Conservation (phyloP, 1,140 invertebrate genomes). For the Drosophila carrolli region DNA sequence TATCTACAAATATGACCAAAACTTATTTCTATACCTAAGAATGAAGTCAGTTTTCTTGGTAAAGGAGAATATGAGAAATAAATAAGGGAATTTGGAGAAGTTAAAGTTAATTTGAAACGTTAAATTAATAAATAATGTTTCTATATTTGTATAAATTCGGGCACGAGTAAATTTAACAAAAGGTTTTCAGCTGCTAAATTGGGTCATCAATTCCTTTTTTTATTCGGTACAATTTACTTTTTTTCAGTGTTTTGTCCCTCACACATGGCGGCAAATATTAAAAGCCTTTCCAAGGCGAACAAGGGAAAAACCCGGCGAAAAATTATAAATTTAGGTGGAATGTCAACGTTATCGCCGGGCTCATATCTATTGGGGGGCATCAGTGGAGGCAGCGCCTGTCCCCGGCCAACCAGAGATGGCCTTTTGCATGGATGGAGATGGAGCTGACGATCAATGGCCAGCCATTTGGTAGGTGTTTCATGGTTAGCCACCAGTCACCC, state of each 20-base stretch:
- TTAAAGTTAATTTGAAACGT: too few species aligned
- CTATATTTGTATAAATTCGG: too few species aligned
- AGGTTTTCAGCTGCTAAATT: too few species aligned
- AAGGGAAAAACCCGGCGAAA: slow-evolving; percentile 74
- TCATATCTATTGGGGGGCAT: slow-evolving; percentile 77
- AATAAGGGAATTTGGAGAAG: too few species aligned
- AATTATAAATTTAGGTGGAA: slow-evolving; percentile 84
- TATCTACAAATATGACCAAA: too few species aligned
- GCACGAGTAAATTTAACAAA: too few species aligned
- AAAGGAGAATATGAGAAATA: too few species aligned
- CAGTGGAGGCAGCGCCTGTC: slow-evolving; percentile 31
- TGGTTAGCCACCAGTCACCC: slow-evolving; percentile 66
- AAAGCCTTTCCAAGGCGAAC: slow-evolving; percentile 70
- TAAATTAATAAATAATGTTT: too few species aligned
- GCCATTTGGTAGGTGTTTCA: slow-evolving; percentile 78
- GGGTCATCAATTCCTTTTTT: too few species aligned
- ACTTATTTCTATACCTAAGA: too few species aligned
- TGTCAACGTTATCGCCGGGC: slow-evolving; percentile 78
- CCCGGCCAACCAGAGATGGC: slow-evolving; percentile 46
- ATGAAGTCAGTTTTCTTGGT: too few species aligned
- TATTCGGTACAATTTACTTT: neutral
- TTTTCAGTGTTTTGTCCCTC: slow-evolving; percentile 26
- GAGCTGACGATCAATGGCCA: slow-evolving; percentile 74
- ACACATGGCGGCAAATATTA: slow-evolving; percentile 80
- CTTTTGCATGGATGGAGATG: slow-evolving; percentile 63